Evolutionary conservation across 2,113 vertebrate species (phyloP).

Genomic region (Asarcornis scutulata): DNA sequence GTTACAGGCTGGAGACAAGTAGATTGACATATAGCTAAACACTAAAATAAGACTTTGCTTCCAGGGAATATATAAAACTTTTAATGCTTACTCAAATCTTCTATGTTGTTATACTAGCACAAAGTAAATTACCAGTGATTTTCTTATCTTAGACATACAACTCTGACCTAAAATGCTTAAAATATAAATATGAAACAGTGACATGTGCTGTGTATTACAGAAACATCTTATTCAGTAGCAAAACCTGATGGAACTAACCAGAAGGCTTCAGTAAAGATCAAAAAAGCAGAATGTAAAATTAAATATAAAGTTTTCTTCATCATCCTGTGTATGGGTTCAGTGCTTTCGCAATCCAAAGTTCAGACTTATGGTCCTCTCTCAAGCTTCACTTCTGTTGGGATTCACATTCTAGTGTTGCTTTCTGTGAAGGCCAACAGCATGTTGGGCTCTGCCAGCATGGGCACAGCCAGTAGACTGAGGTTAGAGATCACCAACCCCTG

Average conservation of each 20-base stretch:
- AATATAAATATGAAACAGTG: neutral
- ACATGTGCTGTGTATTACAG: neutral
- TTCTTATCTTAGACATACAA: neutral
- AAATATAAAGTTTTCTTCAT: neutral
- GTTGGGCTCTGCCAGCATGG: no score
- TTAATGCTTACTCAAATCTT: neutral
- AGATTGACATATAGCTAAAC: neutral
- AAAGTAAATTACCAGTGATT: neutral
- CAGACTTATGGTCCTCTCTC: neutral
- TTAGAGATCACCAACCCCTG: neutral
- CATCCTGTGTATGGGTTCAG: neutral
- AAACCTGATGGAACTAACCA: neutral
- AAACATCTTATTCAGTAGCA: neutral
- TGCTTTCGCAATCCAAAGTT: neutral
- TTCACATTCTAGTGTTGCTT: neutral
- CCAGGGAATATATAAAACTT: neutral
- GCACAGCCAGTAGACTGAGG: neutral
- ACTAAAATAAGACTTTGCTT: neutral
- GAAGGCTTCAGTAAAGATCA: neutral
- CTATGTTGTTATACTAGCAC: neutral
- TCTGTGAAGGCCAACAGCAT: accelerated
- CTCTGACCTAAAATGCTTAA: neutral
- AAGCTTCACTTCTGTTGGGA: neutral
- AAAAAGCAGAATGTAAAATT: neutral
- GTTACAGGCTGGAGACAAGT: neutral